phyloP scores from a whole-genome alignment of 2,113 vertebrate genomes.

The Burhinus bistriatus region DNA sequence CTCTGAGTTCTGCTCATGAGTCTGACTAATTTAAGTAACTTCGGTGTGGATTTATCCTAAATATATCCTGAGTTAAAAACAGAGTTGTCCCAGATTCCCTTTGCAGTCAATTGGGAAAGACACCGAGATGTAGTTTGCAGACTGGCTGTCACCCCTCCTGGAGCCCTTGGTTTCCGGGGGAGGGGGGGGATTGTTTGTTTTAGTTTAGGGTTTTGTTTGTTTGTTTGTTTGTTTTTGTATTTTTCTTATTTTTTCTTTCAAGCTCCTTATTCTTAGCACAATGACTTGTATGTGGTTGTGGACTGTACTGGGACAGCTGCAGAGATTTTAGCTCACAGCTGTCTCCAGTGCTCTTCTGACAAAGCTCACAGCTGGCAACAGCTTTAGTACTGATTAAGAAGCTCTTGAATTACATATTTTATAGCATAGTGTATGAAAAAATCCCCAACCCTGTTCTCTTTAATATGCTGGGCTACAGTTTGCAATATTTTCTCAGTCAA shows the following conservation, averaged over 20 bases:
- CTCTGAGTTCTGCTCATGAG: neutral
- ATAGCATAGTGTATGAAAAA: neutral
- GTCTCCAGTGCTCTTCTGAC: neutral
- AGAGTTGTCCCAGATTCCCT: neutral
- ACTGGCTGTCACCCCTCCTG: neutral
- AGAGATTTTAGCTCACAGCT: neutral
- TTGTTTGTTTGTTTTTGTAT: neutral
- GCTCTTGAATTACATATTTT: neutral
- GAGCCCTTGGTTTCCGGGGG: neutral
- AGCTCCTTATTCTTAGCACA: neutral
- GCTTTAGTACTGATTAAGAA: neutral
- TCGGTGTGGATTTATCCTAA: neutral
- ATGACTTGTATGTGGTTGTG: neutral
- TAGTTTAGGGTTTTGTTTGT: accelerated
- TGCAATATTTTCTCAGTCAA: neutral
- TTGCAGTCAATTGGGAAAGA: neutral
- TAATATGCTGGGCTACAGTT: neutral
- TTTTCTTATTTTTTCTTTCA: neutral
- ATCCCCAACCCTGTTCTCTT: neutral
- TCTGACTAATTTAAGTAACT: neutral
- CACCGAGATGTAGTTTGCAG: neutral
- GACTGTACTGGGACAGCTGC: neutral
- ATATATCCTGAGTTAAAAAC: neutral
- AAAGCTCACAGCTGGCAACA: neutral
- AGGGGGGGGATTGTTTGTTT: no score